Evolutionary conservation across 2,888 invertebrate genomes (phyloP), one percentile per base, ranked within the genome.

Genomic region (Metallyticus violacea): DNA sequence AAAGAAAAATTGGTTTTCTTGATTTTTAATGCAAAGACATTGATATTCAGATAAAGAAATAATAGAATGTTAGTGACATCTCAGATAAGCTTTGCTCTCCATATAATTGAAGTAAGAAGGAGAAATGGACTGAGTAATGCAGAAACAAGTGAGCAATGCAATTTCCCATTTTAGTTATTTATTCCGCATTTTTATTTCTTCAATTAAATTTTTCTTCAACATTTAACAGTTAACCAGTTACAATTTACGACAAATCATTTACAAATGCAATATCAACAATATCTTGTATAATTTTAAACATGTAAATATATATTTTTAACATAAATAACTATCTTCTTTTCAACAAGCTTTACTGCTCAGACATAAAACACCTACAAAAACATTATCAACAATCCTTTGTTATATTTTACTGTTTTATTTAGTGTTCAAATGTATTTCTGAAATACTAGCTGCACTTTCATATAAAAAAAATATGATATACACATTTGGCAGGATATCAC

Each of bases 161-260:
- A 6, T 4, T 62, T 62, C 15, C 22, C 40, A 62, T 22, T 62
- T 62, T 62, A 15, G 22, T 62, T 62, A 1, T 62, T 62, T 62
- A 15, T 62, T 62, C 15, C 40, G n/a, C 81, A 9, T 30, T 83
- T 83, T 83, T 77, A 83, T 77, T 83, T 25, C 40, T 29, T 83
- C n/a, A 77, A 77, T 83, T 83, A 83, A 77, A 83, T 28, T 83
- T 83, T 26, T 82, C 83, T 28, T 83, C 77, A 83, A 83, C 83
- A 83, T 83, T 83, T 83, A 83, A 83, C 83, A 83, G 83, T 83
- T 83, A 83, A 83, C 83, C 77, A 62, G 77, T 83, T 76, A 83
- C 83, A 83, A 77, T 76, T 40, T 83, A 83, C 83, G 83, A 83
- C 83, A 83, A 83, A 83, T 77, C 77, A 83, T 77, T 83, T 76